phyloP scores from a whole-genome alignment of 2,797 vertebrate species.

The Gallinago solitaria region DNA sequence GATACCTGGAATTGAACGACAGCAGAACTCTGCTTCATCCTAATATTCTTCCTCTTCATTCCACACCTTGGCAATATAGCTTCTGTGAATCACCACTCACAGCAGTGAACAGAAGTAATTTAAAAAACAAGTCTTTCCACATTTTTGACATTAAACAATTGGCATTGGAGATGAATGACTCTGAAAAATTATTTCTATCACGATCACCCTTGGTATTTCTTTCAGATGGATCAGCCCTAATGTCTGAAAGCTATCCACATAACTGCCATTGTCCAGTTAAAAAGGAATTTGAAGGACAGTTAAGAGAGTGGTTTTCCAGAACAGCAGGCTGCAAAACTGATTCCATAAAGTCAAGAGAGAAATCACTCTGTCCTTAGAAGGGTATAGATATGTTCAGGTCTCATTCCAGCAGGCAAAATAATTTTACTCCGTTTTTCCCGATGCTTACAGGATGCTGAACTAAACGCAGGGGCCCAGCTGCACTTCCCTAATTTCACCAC shows the following conservation, averaged over 20 bases:
- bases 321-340: neutral
- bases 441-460: neutral
- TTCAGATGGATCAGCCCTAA: neutral
- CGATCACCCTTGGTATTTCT: neutral
- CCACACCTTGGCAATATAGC: neutral
- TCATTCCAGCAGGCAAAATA: neutral
- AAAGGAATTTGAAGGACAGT: neutral
- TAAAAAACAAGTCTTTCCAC: neutral
- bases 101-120: neutral
- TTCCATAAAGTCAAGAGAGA: neutral
- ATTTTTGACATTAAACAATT: neutral
- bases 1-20: accelerated
- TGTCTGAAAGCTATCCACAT: neutral
- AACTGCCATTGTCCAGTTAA: neutral
- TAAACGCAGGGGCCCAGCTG: neutral
- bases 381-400: neutral
- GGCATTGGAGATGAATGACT: neutral
- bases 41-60: neutral
- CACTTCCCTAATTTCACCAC: neutral
- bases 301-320: neutral
- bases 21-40: neutral
- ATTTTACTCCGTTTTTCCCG: neutral
- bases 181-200: neutral
- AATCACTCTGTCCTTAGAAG: neutral
- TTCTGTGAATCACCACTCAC: neutral